Evolutionary conservation across 1,140 invertebrate genomes (phyloP), one percentile per base, ranked within the genome.

Genomic region (Polyergus mexicanus): DNA sequence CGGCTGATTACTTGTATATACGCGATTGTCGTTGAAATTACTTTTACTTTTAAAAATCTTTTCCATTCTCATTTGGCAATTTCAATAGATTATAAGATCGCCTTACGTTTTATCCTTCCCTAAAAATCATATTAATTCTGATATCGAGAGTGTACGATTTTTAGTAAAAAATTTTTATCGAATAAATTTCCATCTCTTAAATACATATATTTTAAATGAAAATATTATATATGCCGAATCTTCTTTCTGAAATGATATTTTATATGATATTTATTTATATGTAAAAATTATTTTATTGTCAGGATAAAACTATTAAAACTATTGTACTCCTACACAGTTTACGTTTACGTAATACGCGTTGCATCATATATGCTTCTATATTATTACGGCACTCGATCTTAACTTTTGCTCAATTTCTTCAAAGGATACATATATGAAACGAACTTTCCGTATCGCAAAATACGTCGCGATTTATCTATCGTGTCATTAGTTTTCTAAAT

Each of bases 281-380:
- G 3, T 51, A 16, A 51, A 51, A 51, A 51, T 60, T 63, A 54
- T 47, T 32, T 32, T 80, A 68, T 25, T 81, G 13, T n/a, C n/a
- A n/a, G n/a, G n/a, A n/a, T n/a, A n/a, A n/a, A n/a, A n/a, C n/a
- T n/a, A 3, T 56, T 32, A 54, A 72, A 28, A 71, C 16, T 72
- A 47, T 72, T 4, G 19, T 47, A 47, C 13, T 74, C n/a, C 25
- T 60, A 58, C 8, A 13, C 19, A 3, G 25, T 83, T 83, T 83
- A 60, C 54, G 25, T 83, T 83, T 83, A 60, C 54, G 35, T 83
- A 83, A 83, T 72, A 74, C 51, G 28, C 38, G 54, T 72, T 72
- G 25, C 78, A 60, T 81, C 66, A 60, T 19, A 72, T 47, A 81
- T 38, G 71, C 22, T 83, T 51, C 74, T 72, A 72, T 56, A 41